Evolutionary conservation across 35 echinoderm and acorn worm species (phyloP).

Genomic region (Anneissia japonica): DNA sequence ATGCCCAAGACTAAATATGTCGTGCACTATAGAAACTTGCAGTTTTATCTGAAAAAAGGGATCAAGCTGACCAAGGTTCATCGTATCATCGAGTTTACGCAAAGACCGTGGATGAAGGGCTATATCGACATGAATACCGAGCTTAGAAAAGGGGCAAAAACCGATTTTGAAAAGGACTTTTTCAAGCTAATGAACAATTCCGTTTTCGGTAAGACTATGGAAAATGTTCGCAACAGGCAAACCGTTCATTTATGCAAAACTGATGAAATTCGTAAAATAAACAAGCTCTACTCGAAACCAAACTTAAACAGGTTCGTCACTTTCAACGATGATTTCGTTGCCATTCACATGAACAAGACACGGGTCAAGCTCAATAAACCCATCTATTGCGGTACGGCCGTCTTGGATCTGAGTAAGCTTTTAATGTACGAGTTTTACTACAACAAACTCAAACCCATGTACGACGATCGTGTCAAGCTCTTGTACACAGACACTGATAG

Average conservation of each 20-base stretch:
- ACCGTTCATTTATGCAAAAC: neutral
- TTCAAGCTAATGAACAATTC: conserved; percentile 21
- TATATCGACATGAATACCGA: conserved; percentile 18
- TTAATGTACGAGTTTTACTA: conserved; percentile 26
- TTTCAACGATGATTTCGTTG: conserved; percentile 7
- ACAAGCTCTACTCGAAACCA: neutral
- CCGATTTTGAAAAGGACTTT: neutral
- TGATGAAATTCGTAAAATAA: neutral
- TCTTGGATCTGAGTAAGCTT: conserved; percentile 6
- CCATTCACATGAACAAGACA: conserved; percentile 2
- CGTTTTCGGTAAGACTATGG: no score
- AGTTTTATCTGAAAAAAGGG: neutral
- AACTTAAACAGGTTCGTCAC: neutral
- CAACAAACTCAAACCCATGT: neutral
- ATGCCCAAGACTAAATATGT: neutral
- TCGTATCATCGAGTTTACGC: neutral
- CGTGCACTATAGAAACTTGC: neutral
- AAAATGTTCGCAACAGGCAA: neutral
- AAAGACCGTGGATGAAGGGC: neutral
- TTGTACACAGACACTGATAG: conserved; percentile 30
- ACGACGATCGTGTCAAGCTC: neutral
- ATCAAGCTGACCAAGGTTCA: neutral
- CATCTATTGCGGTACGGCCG: conserved; percentile 13
- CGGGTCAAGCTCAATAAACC: neutral
- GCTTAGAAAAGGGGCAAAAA: conserved; percentile 2